Conservation (phyloP, 2,113 vertebrate genomes). For the Oxyruncus cristatus region DNA sequence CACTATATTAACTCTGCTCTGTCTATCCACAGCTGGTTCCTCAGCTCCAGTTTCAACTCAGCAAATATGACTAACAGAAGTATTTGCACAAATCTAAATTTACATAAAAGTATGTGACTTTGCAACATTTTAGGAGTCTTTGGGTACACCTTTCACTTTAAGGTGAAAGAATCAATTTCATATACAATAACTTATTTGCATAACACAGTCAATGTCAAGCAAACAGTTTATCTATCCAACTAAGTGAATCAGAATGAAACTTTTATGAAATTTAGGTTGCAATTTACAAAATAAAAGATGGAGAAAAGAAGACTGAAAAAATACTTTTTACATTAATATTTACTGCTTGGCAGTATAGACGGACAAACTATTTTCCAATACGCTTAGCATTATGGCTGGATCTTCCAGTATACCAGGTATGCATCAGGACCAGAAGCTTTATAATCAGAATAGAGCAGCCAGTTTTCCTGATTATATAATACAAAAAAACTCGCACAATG, state of each 20-base stretch:
- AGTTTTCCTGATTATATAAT: not conserved
- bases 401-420: not conserved
- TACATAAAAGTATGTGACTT: not conserved
- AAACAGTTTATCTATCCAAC: not conserved
- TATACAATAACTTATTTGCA: not conserved
- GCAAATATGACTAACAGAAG: not conserved
- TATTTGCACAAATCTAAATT: not conserved
- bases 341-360: not conserved
- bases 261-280: not conserved
- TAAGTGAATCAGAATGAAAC: not conserved
- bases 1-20: not conserved
- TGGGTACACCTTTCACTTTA: not conserved
- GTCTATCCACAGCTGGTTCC: not conserved
- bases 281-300: not conserved
- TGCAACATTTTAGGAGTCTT: not conserved
- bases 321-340: not conserved
- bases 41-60: not conserved
- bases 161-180: not conserved
- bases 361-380: not conserved
- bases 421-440: not conserved
- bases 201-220: not conserved
- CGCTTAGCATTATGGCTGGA: slow-evolving; percentile 22
- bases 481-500: not conserved
- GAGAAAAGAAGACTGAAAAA: not conserved
- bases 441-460: not conserved